Base-by-base conservation (phyloP, 1,140 invertebrate species). In the Hormaphis cornu region DNA sequence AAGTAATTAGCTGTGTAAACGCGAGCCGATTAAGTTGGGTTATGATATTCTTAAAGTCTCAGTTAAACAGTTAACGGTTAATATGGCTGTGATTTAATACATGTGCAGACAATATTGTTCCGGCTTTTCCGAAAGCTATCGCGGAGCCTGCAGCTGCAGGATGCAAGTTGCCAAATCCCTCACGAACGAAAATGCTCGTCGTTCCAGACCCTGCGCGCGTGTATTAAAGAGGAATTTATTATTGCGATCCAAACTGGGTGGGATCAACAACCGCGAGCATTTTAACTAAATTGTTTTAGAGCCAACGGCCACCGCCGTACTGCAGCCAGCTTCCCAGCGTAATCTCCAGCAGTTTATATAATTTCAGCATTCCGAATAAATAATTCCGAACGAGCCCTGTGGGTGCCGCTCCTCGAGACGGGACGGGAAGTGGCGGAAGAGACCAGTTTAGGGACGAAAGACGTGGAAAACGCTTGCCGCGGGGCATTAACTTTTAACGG, bases 291-390 rank as follows among this genome's bases (percentile, higher is more conserved):
- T 63, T 63, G 44, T 63, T 63, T 63, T 48, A 63, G 26, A 63
- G 44, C 42, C 59, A 63, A 63, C 58, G 24, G 20, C 59, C 37
- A n/a, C n/a, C 42, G 12, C 18, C 18, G n/a, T n/a, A 28, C 40
- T 37, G 6, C 33, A 12, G 30, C 35, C 33, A 20, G 14, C 40
- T 44, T 33, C 9, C 59, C 42, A 48, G 35, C 8, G 10, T 63
- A 63, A 63, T 63, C 59, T 63, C 42, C 40, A 22, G 59, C 48
- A 63, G 48, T 63, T 63, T 63, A 63, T 63, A 63, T 63, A 63
- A 63, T 63, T 63, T 63, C 59, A 63, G 22, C 59, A 42, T 63
- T 46, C 26, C 59, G 59, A 48, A 63, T 63, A 63, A 63, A 63
- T 63, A 63, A 63, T 42, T 63, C 42, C 44, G 44, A 63, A 48